These are phyloP conservation scores for Chloroceryle inda DNA, from an alignment of 2,797 vertebrate species.

Conservation along the genomic window DNA sequence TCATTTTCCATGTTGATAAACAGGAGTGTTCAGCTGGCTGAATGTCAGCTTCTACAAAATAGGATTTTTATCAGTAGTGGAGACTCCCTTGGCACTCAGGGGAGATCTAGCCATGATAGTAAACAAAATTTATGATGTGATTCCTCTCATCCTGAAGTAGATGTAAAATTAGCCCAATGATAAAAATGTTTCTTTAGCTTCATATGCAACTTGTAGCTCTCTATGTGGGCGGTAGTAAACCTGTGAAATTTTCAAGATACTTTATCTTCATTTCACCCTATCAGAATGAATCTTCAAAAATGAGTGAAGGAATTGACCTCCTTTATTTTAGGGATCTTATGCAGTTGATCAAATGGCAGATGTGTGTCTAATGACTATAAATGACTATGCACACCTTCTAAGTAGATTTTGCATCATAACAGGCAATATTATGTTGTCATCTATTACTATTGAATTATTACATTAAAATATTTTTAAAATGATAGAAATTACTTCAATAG, in stretches of 20 bases:
- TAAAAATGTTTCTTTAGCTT: slow-evolving; percentile 1
- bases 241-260: not conserved
- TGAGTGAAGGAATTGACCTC: not conserved
- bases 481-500: not conserved
- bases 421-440: not conserved
- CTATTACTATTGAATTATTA: not conserved
- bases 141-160: not conserved
- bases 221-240: not conserved
- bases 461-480: not conserved
- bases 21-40: not conserved
- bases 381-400: not conserved
- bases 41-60: not conserved
- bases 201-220: not conserved
- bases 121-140: not conserved
- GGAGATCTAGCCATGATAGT: not conserved
- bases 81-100: not conserved
- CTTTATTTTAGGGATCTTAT: not conserved
- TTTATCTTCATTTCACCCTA: not conserved
- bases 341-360: not conserved
- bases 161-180: not conserved
- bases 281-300: not conserved
- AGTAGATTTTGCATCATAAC: not conserved
- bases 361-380: not conserved
- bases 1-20: not conserved
- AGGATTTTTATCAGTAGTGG: not conserved